Base-by-base conservation (phyloP, 2,113 vertebrate genomes). In the Trematomus loennbergii region DNA sequence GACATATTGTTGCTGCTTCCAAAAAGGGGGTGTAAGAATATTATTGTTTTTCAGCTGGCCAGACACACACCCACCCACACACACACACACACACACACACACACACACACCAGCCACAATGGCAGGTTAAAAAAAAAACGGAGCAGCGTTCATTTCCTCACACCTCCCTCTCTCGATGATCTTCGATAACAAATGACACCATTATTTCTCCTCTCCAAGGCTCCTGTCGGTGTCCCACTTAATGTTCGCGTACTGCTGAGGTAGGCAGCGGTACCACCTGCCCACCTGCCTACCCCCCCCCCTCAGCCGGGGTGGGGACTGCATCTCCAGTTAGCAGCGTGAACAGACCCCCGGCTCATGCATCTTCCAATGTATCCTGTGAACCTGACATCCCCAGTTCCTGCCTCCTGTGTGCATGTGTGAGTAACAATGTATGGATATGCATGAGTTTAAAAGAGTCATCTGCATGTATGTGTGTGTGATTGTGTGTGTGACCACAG, bases 191-290 rank as follows among this genome's bases (percentile, higher is more conserved):
- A 90, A 93, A 95, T 92, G 75, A 92, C 84, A 79, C 90, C 83
- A 90, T 93, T 92, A 89, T 62, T 85, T 78, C 79, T 68, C n/a
- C 66, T 86, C 89, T 86, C 75, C 4, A 16, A 73, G 78, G 68
- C 60, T 84, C 3, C 53, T 33, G 74, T 53, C 53, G 46, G 65
- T 93, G 94, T 83, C 93, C 94, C 90, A 95, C 85, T 94, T 95
- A 85, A 68, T 72, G 79, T 63, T 65, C 29, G 57, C 0, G 5
- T 88, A 85, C 69, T 91, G 92, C 93, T 94, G 92, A 94, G 88
- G 76, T 87, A 83, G 78, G 85, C 88, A 85, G 46, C 1, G 3
- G 6, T 55, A 7, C 49, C 17, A 5, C 50, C 81, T 61, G 20
- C 68, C 55, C 57, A 60, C n/a, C 20, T 1, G 0, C 58, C 36